Base-by-base conservation (phyloP, 2,888 invertebrate species). In the Drosophila kanekoi region DNA sequence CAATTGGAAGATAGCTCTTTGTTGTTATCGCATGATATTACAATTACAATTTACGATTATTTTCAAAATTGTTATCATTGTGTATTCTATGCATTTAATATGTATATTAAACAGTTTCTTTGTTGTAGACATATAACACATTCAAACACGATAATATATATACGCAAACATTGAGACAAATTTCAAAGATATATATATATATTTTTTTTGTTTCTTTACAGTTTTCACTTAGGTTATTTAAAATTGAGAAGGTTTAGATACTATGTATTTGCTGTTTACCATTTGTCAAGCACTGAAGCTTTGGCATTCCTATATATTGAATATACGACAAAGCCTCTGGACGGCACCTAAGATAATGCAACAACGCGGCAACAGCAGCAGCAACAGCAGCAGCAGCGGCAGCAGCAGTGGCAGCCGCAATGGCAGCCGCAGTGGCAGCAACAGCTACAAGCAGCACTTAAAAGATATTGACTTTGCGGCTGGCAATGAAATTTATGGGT, bases 321-420 rank as follows among this genome's bases (percentile, higher is more conserved):
- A 64, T 72, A 72, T 64, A 64, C 79, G 79, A 89, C 87, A 91
- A 91, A 91, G 90, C 91, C 87, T 87, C 84, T 91, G 91, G 91
- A 91, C 91, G 91, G 91, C 90, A 91, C 87, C 89, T 89, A 74
- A 81, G 72, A 79, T 72, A 84, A 75, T 81, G 87, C 87, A 72
- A 66, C 53, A 67, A 57, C 23, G 49, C 62, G 59, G 38, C 53
- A 53, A 47, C 61, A 32, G 28, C 35, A 28, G 35, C 57, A 58
- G 49, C 53, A 53, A 47, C 59, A 23, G 33, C 35, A 28, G 35
- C 57, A 58, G 49, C 48, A 23, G 23, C 56, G 18, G 33, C 20
- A 38, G 43, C 69, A 60, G 40, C 59, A 47, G n/a, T 33, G 40
- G 4, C 35, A 28, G 35, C 57, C n/a, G 49, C 48, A 23, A 6